Evolutionary conservation across 1,140 invertebrate genomes (phyloP), one percentile per base, ranked within the genome.

Genomic region (Andrena cerasifolii): DNA sequence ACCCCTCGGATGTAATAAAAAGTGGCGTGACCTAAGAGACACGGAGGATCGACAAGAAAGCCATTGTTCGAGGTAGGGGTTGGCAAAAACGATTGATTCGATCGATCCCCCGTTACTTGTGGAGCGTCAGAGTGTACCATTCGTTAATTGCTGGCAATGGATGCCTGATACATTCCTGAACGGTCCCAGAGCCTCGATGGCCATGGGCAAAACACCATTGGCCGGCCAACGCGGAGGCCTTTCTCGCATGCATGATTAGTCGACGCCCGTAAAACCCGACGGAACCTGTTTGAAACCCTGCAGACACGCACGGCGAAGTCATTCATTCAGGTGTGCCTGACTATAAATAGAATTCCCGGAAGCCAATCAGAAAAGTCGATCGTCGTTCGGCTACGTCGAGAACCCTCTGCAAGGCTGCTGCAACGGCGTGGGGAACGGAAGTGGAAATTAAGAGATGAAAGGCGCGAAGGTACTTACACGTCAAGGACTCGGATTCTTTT

Each of bases 271-370:
- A 85, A 87, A 87, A 87, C 80, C 62, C 68, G 72, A 70, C 53
- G 68, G 81, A 90, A 91, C 89, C 90, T 90, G 90, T 91, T 91
- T 88, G 83, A 74, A 78, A 88, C 82, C 82, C 84, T 80, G 83
- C 74, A 79, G 84, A 79, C 83, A 45, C 54, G 49, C 73, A 56
- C 68, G 62, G 47, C 24, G 81, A 74, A 84, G 81, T 81, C 83
- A 81, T 90, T 90, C 88, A 88, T 89, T 85, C 87, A 87, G 85
- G 81, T 86, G 82, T 85, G 71, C 36, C 56, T 14, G 21, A 72
- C 84, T 90, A 90, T 89, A 90, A 90, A 91, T 91, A 91, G 85
- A 87, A 80, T 89, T 89, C 86, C 83, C 82, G 83, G 89, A 90
- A 90, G 85, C 78, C 84, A 78, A 84, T 80, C 79, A 79, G 85